Base-by-base conservation (phyloP, 2,113 vertebrate genomes). In the Axis porcinus region DNA sequence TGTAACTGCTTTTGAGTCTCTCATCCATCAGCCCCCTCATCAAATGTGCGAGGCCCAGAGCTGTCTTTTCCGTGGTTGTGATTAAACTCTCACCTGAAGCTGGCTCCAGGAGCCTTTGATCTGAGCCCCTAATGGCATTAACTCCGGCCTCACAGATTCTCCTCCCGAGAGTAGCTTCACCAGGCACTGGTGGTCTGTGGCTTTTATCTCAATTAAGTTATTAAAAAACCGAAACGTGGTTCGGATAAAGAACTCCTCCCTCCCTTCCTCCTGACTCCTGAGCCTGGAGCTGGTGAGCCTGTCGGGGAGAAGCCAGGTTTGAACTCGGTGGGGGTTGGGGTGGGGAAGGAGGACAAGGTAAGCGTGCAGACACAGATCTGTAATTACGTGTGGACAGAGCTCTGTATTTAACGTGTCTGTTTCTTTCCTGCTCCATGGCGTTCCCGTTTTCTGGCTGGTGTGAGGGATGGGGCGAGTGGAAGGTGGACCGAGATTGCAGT, bases 391-490 rank as follows among this genome's bases (percentile, higher is more conserved):
- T 0, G 5, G 74, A 33, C 45, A 3, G 3, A 8, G 74, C 60
- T 23, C 30, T 54, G 0, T 50, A 11, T 19, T 70, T 83, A 16
- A 52, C 1, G 1, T 84, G 89, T 43, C 60, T 82, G 70, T 16
- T 2, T 21, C 47, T n/a, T 5, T 21, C 45, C 6, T 28, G 36
- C 67, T n/a, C 36, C 40, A 25, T 5, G 40, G 45, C 0, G 0
- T 43, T 47, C 55, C 52, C 15, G 2, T 30, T 52, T 43, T 40
- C 47, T 28, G 47, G 62, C 92, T 87, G 50, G 82, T 17, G 8
- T 4, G 7, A 36, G 43, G 70, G 6, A 1, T 17, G 33, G 83
- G 91, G 64, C 3, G 6, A 67, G n/a, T 4, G 43, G 87, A 33
- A 16, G 45, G 36, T 15, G 43, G 91, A 8, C 50, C 0, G 4